phyloP scores from a whole-genome alignment of 2,888 invertebrate species.

The Eudasyphora cyanicolor region DNA sequence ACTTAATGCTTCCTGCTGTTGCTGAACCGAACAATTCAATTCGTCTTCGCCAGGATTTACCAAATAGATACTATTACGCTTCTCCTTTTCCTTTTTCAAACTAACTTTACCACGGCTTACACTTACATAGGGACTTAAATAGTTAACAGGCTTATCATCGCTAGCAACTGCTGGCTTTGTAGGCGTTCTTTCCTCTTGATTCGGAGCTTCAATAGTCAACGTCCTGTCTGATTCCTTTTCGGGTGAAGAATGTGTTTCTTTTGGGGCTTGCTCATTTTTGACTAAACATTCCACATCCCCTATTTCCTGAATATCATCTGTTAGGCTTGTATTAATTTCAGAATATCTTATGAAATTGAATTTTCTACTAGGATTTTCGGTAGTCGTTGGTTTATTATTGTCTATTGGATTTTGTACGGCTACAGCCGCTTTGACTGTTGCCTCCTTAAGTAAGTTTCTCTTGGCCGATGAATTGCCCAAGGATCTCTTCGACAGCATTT shows the following conservation, averaged over 20 bases:
- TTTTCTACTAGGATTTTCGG: slow-evolving; percentile 35
- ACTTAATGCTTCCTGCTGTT: not conserved
- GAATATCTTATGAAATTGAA: slow-evolving; percentile 72
- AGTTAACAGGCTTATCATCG: slow-evolving; percentile 68
- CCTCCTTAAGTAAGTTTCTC: slow-evolving; percentile 15
- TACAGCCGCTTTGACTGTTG: not conserved
- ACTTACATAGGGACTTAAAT: slow-evolving; percentile 81
- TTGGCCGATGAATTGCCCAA: slow-evolving; percentile 9
- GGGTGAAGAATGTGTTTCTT: slow-evolving; percentile 35
- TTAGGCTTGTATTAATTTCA: slow-evolving; percentile 30
- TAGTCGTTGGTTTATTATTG: not conserved
- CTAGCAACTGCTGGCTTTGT: slow-evolving; percentile 1
- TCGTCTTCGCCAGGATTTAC: slow-evolving; percentile 32
- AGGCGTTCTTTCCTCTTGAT: slow-evolving; percentile 25
- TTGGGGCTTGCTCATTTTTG: not conserved
- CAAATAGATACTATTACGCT: slow-evolving; percentile 75
- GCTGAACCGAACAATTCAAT: not conserved
- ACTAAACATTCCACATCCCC: not conserved
- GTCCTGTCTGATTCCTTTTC: slow-evolving; percentile 19
- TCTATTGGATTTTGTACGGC: not conserved
- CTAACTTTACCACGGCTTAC: slow-evolving; percentile 82
- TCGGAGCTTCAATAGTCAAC: not conserved
- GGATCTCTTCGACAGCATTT: not conserved
- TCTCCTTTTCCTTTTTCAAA: slow-evolving; percentile 80
- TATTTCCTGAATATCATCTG: not conserved